Evolutionary conservation across 1,140 invertebrate genomes (phyloP), one percentile per base, ranked within the genome.

Genomic region (Drosophila orosa): DNA sequence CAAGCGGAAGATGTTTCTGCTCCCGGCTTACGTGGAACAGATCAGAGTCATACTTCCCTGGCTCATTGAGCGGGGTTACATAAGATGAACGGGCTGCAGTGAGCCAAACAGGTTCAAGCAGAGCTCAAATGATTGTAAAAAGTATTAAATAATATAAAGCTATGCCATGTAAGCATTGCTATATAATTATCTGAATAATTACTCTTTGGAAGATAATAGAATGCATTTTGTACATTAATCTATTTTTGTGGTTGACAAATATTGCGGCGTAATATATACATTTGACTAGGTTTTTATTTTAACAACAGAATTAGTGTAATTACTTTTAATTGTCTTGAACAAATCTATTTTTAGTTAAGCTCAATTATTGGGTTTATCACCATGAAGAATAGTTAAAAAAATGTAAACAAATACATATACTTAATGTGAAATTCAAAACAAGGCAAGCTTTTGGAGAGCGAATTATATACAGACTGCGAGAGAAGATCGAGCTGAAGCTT

Each of bases 21-120:
- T 86, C 52, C 78, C 86, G 13, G 81, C 54, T 8, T 91, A 90
- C 56, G 67, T 83, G 8, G 56, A 74, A 24, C 82, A 90, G 55
- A 86, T 90, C 7, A 77, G 85, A 58, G 55, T 52, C 0, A 86
- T 91, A 31, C 50, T 91, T 15, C 90, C 90, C 13, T 91, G 89
- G 91, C 66, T 91, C 7, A 87, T 86, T 37, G 31, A 75, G 17
- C 57, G 71, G 25, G 63, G 62, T 33, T 87, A 66, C 40, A 78
- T 91, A 17, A 89, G 78, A 27, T 83, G 44, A 74, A 9, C 3
- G 12, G 6, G 2, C 10, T 27, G 35, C 10, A 57, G 15, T 39
- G 9, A n/a, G 48, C 3, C 17, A 37, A 45, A 54, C 39, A 12
- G 35, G 50, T 57, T 57, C 7, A 9, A 5, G 1, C 24, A 8